Base-by-base conservation (phyloP, 2,797 vertebrate species). In the Sciurus vulgaris region DNA sequence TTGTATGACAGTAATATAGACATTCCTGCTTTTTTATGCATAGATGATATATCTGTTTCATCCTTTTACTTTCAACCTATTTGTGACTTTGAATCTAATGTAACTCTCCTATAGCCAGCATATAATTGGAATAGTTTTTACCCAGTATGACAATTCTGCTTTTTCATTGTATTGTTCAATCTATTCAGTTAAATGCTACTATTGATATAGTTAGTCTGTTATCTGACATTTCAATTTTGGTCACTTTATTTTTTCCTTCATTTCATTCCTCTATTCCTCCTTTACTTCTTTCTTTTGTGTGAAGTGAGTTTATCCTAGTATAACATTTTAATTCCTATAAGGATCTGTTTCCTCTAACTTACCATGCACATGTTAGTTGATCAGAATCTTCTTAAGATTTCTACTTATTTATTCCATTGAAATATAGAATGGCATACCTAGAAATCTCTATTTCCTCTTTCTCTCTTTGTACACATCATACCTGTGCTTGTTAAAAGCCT, bases 121-220 rank as follows among this genome's bases (percentile, higher is more conserved):
- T 61, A 56, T 35, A 65, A 69, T 51, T 67, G 41, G 24, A 70
- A 56, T 30, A 15, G n/a, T 49, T 76, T 83, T 38, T 54, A 33
- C 28, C 12, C 3, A 61, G 3, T 41, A 18, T 35, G 35, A 69
- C 5, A 87, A 61, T 84, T 59, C 67, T 92, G 41, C 14, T 61
- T 93, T 82, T 82, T 90, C 38, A 69, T 77, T 94, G 61, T 44
- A 69, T 47, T 81, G 4, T 38, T 94, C 82, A 69, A 47, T 73
- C 17, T 14, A 61, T 65, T 65, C 28, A 33, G 63, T 67, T n/a
- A 73, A 74, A 61, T 69, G 11, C 88, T n/a, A 15, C 81, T 90
- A 41, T 67, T 73, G 38, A 22, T 54, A 41, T 14, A 17, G 30
- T 47, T 89, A 26, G 51, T 79, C 35, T 86, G 74, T 79, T 1